phyloP scores from a whole-genome alignment of 2,113 vertebrate species.

The Laticauda colubrina region DNA sequence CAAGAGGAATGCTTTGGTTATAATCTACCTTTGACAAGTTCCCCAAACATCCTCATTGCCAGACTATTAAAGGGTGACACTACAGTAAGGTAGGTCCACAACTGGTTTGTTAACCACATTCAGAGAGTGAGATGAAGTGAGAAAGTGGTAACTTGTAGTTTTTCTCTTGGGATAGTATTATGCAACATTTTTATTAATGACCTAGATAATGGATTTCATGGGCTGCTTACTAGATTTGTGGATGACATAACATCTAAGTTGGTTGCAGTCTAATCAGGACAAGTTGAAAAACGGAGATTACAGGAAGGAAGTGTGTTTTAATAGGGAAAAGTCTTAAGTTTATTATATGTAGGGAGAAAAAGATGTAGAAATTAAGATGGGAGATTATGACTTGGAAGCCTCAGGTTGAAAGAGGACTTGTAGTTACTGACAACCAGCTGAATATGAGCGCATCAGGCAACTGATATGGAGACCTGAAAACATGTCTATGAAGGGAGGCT shows the following conservation, averaged over 20 bases:
- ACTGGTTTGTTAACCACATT: background rate
- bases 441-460: background rate
- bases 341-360: background rate
- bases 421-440: background rate
- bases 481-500: too few relatives aligned
- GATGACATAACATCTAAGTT: background rate
- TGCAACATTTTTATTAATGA: background rate
- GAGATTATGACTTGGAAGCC: background rate
- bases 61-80: background rate
- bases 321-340: background rate
- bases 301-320: background rate
- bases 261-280: background rate
- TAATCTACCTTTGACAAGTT: background rate
- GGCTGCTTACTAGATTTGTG: background rate
- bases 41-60: background rate
- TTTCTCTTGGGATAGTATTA: background rate
- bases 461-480: background rate
- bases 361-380: background rate
- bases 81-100: background rate
- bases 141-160: background rate
- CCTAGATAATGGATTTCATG: background rate
- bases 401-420: background rate
- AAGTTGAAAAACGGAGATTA: background rate
- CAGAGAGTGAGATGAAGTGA: background rate
- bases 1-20: background rate